A percentile compares a stretch with the other conserved stretches of the same genome.
Evolutionary conservation across 1,140 invertebrate species (phyloP).

Genomic region (Hylaeus anthracinus): DNA sequence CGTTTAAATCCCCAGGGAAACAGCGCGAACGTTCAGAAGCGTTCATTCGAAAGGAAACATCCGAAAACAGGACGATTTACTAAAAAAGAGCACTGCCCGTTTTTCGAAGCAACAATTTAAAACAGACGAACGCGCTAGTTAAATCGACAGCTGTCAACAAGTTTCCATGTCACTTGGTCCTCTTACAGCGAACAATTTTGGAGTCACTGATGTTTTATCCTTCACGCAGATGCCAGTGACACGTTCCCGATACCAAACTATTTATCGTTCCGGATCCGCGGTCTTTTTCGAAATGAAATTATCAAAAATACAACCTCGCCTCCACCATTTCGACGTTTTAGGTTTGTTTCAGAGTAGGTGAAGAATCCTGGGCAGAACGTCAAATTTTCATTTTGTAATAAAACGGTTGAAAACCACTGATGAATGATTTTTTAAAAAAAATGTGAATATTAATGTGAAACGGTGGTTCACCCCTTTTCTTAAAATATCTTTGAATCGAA

Average conservation of each 20-base stretch:
- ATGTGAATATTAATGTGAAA: too few species aligned
- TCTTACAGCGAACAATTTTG: neutral
- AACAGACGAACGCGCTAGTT: constrained; percentile 1
- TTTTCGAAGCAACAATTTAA: neutral
- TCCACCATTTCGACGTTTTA: neutral
- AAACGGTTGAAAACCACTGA: too few species aligned
- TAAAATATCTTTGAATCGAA: too few species aligned
- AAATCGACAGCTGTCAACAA: neutral
- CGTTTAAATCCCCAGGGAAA: neutral
- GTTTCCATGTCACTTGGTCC: neutral
- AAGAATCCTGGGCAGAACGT: too few species aligned
- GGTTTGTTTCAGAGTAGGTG: too few species aligned
- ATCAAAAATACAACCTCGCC: neutral
- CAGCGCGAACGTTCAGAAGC: neutral
- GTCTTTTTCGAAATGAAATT: neutral
- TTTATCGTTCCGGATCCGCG: neutral
- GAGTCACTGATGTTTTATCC: neutral
- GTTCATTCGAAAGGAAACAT: too few species aligned
- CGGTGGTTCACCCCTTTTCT: too few species aligned
- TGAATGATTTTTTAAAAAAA: too few species aligned
- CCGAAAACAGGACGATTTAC: neutral
- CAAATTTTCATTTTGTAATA: too few species aligned
- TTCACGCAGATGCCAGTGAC: neutral
- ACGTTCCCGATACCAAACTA: neutral
- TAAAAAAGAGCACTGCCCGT: too few species aligned